Evolutionary conservation across 1,140 invertebrate species (phyloP), one percentile per base, ranked within the genome.

Genomic region (Steinernema feltiae): DNA sequence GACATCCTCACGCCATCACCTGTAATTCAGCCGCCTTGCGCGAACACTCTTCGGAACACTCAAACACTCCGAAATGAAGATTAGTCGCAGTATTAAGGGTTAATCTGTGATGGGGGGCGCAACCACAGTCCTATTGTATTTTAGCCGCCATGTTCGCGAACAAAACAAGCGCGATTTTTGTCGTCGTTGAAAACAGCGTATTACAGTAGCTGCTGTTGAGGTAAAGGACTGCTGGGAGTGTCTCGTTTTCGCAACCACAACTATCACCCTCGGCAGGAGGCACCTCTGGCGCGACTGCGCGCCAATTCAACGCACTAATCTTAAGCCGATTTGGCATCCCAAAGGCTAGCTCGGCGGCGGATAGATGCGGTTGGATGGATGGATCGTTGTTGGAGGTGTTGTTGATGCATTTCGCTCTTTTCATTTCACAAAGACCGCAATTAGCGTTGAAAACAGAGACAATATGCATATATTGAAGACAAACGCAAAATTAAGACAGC

Each of bases 71-170:
- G 53, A 63, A n/a, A 15, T 15, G 53, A 63, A 63, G 53, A 63
- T 63, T 63, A 63, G 53, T 63, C 53, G 24, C n/a, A 63, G 53
- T 27, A 63, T 63, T 63, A 63, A 63, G 53, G 53, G 53, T 63
- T 63, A 63, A 63, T 63, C 53, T 27, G 53, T 21, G 24, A 15
- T 63, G 15, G 24, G 15, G 15, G 53, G 24, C 24, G 53, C 7
- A 15, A 15, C 15, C 24, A n/a, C 15, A 27, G 7, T 15, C 53
- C 15, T 63, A 63, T 63, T 63, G 53, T 63, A 63, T 63, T 63
- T 63, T 63, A 63, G 53, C 53, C 12, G 2, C 15, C 53, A 27
- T 3, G 7, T 15, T 63, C 7, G 24, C 2, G 53, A 27, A 27
- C 53, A 63, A 63, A 63, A 63, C 53, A 27, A 27, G 7, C n/a